Evolutionary conservation across 2,888 invertebrate species (phyloP).

Genomic region (Himalopsyche tibetana): DNA sequence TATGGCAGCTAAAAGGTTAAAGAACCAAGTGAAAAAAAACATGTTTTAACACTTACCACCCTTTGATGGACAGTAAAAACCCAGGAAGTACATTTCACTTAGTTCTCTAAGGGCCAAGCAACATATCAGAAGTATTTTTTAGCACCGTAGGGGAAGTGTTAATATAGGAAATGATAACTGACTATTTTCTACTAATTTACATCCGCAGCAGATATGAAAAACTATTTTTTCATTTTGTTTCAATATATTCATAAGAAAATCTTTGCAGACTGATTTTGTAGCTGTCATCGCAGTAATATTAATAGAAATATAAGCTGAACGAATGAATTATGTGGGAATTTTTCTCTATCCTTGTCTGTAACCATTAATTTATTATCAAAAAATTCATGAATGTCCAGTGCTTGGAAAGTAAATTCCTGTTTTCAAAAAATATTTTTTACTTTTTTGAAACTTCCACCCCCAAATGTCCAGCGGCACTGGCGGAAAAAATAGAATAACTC

Average conservation of each 20-base stretch:
- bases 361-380: neutral
- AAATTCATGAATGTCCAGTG: too few relatives aligned
- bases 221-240: neutral
- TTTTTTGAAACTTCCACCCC: constrained; percentile 85
- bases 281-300: neutral
- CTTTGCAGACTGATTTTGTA: too few relatives aligned
- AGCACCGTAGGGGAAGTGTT: too few relatives aligned
- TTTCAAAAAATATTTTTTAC: constrained; percentile 72
- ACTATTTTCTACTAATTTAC: too few relatives aligned
- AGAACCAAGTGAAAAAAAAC: too few relatives aligned
- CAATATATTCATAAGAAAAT: neutral
- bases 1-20: too few relatives aligned
- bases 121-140: too few relatives aligned
- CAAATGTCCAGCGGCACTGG: constrained; percentile 87
- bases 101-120: too few relatives aligned
- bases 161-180: too few relatives aligned
- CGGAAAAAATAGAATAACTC: constrained; percentile 92
- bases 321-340: neutral
- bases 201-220: neutral
- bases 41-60: too few relatives aligned
- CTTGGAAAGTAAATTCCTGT: neutral
- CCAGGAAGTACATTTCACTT: too few relatives aligned
- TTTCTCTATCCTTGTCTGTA: neutral
- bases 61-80: too few relatives aligned
- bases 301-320: neutral